Conservation (phyloP, 2,797 vertebrate species). For the Coilia nasus region DNA sequence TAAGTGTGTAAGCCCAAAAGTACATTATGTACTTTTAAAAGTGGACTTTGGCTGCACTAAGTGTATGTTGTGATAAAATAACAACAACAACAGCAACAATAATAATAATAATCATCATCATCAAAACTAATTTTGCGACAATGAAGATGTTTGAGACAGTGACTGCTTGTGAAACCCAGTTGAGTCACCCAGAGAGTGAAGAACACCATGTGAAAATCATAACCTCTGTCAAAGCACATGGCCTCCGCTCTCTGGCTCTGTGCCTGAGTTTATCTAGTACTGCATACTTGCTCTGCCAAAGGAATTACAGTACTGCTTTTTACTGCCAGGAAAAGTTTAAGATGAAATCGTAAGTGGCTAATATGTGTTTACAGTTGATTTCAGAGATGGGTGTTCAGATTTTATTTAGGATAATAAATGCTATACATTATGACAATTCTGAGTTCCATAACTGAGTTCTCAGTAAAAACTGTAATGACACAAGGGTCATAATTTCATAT, state of each 20-base stretch:
- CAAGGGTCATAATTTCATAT: neutral
- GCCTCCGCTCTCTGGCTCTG: slow-evolving; percentile 74
- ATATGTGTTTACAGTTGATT: neutral
- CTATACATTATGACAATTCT: neutral
- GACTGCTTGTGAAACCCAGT: neutral
- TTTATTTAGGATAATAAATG: neutral
- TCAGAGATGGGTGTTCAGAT: neutral
- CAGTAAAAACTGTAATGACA: neutral
- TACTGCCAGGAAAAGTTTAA: slow-evolving; percentile 28
- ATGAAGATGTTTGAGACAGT: neutral
- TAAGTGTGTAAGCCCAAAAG: no score
- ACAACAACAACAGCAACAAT: no score
- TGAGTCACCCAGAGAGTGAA: slow-evolving; percentile 47
- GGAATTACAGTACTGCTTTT: slow-evolving; percentile 45
- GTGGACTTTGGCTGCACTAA: no score
- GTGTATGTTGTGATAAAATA: no score
- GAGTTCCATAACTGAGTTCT: neutral
- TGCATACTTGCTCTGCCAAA: slow-evolving; percentile 44
- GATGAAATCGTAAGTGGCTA: neutral
- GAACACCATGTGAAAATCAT: slow-evolving; percentile 83
- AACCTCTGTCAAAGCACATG: slow-evolving; percentile 82
- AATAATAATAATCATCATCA: no score
- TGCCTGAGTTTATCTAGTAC: slow-evolving; percentile 73
- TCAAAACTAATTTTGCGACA: neutral
- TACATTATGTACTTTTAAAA: no score